Evolutionary conservation across 2,797 vertebrate genomes (phyloP).

Genomic region (Apodemus agrarius): DNA sequence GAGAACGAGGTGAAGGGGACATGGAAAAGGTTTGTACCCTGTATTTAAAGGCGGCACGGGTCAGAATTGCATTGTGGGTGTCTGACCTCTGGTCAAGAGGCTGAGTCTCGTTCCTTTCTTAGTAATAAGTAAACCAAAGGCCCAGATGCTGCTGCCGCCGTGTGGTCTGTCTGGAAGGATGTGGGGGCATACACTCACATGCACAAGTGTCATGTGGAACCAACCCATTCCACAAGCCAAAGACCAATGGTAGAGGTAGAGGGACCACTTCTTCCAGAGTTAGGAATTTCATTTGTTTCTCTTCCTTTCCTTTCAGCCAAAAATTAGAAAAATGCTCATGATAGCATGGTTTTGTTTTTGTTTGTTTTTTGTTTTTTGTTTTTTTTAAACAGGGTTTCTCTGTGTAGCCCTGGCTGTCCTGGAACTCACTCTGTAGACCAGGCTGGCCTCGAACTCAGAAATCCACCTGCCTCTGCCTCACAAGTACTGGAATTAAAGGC

Average conservation of each 20-base stretch:
- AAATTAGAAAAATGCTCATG: background rate
- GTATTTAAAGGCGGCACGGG: background rate
- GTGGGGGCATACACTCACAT: conserved; percentile 73
- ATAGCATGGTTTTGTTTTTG: too few species aligned
- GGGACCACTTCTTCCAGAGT: conserved; percentile 43
- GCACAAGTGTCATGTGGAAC: conserved; percentile 69
- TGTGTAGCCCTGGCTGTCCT: too few species aligned
- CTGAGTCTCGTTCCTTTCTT: background rate
- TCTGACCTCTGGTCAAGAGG: background rate
- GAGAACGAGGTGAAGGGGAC: background rate
- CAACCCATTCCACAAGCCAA: conserved; percentile 58
- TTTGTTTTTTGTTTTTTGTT: too few species aligned
- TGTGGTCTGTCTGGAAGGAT: background rate
- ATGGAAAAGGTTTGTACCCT: conserved; percentile 56
- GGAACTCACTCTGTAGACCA: too few species aligned
- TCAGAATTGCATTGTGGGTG: background rate
- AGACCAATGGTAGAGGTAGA: conserved; percentile 62
- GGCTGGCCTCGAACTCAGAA: too few species aligned
- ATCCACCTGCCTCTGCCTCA: too few species aligned
- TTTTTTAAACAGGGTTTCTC: too few species aligned
- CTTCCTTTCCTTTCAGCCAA: background rate
- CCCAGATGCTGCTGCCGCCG: background rate
- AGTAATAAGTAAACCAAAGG: background rate
- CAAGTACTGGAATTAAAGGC: too few species aligned
- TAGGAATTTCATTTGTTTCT: conserved; percentile 62